phyloP scores from a whole-genome alignment of 2,888 invertebrate species.

The Drosophila prostipennis region DNA sequence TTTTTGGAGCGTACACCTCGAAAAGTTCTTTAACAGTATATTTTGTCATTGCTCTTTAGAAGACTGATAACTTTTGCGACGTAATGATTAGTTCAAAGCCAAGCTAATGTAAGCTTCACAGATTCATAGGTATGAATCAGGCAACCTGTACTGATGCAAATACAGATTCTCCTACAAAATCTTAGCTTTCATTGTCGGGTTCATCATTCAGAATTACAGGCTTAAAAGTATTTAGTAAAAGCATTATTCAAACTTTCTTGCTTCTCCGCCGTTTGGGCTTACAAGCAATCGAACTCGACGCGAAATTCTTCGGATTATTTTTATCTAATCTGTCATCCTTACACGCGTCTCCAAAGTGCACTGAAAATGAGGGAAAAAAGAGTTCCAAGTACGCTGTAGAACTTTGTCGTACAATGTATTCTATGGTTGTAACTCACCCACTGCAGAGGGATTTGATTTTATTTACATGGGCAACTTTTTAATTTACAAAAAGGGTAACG shows the following conservation, averaged over 20 bases:
- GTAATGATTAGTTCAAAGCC: background rate
- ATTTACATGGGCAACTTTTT: constrained; percentile 68
- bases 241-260: constrained; percentile 67
- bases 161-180: background rate
- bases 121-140: constrained; percentile 21
- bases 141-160: background rate
- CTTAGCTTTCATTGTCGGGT: constrained; percentile 17
- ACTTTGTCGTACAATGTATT: background rate
- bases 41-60: constrained; percentile 50
- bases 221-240: too few relatives aligned
- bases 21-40: constrained; percentile 71
- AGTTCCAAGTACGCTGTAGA: background rate
- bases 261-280: background rate
- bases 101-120: background rate
- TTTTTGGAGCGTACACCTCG: constrained; percentile 77
- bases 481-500: constrained; percentile 62
- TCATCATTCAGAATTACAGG: too few relatives aligned
- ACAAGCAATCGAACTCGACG: background rate
- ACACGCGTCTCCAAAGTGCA: background rate
- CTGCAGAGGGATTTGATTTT: constrained; percentile 59
- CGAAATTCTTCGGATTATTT: background rate
- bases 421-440: constrained; percentile 60
- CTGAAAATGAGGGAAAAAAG: background rate
- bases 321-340: constrained; percentile 52
- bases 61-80: background rate